Evolutionary conservation across 1,140 invertebrate species (phyloP), one percentile per base, ranked within the genome.

Genomic region (Dolichoris vasculosae): DNA sequence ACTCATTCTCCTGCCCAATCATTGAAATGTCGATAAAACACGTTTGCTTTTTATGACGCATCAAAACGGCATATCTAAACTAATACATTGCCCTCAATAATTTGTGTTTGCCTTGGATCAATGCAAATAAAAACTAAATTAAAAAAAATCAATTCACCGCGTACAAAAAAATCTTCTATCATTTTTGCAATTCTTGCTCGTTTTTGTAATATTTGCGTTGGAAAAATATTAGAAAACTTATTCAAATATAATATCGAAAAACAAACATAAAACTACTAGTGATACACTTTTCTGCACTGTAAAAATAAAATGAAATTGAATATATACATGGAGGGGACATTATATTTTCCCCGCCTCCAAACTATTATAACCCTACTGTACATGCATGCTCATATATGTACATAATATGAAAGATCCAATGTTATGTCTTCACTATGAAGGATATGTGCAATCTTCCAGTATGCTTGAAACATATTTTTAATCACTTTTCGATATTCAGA

Each of bases 381-480:
- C 32, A 35, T 13, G 48, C 6, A 30, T 4, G 30, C 43, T 59
- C 40, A 13, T 6, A 69, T 30, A 38, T 51, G 20, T 15, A 51
- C 8, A 51, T 51, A 51, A 51, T 51, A 2, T 15, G 35, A 20
- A 63, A 63, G 23, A 63, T 63, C 15, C 51, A 32, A 51, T 63
- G 30, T 30, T 23, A 17, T 46, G 55, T 7, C 15, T 17, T 17
- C 4, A 35, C 9, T 11, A 43, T 35, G 26, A 46, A n/a, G 46
- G 13, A 11, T 82, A 73, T 78, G 86, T 77, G 87, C 88, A 90
- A 90, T 90, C 90, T 89, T 80, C 75, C 86, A 85, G 75, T 88
- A 92, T 91, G 91, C 89, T 92, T 89, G 89, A 90, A 91, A 92
- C 90, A 92, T 63, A 91, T 92, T 92, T 92, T 92, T 93, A 92